These are phyloP conservation scores for Anguilla pacifica DNA, from an alignment of 2,797 vertebrate genomes.

Conservation along the genomic window DNA sequence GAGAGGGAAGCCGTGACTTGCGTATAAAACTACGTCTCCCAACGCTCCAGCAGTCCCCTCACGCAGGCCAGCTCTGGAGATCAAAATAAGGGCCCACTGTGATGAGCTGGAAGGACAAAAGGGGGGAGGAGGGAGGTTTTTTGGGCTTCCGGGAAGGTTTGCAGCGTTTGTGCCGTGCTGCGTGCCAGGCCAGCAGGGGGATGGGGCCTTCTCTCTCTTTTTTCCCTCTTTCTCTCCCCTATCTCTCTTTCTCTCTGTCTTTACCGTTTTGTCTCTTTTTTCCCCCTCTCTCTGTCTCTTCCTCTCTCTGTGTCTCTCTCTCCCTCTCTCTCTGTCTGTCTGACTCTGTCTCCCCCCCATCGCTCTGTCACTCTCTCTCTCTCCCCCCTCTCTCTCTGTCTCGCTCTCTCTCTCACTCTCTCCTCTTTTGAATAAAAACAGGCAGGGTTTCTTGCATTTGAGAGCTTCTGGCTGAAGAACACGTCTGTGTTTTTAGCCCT, in stretches of 20 bases:
- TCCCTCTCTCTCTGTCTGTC: constrained; percentile 31
- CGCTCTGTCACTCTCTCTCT: constrained; percentile 29
- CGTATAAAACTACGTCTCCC: constrained; percentile 4
- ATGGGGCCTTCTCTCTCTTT: constrained; percentile 32
- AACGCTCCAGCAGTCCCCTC: background rate
- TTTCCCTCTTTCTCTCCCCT: constrained; percentile 31
- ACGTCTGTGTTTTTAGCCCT: constrained; percentile 38
- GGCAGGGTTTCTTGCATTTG: constrained; percentile 46
- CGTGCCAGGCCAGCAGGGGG: constrained; percentile 36
- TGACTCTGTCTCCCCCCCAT: background rate
- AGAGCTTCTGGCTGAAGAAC: constrained; percentile 53
- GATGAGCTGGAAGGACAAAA: background rate
- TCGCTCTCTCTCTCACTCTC: constrained; percentile 30
- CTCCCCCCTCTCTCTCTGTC: constrained; percentile 3
- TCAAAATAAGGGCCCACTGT: constrained; percentile 25
- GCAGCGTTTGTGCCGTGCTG: background rate
- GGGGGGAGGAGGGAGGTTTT: background rate
- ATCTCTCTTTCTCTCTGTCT: constrained; percentile 20
- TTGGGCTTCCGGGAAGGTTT: constrained; percentile 31
- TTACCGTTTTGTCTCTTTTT: too few relatives aligned
- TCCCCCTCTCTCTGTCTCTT: constrained; percentile 25
- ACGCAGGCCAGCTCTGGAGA: constrained; percentile 2
- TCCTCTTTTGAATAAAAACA: constrained; percentile 35
- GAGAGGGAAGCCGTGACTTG: constrained; percentile 13
- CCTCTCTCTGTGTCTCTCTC: background rate